These are phyloP conservation scores for Echinarachnius parma DNA, from an alignment of 53 echinoderm and acorn worm genomes.

Conservation along the genomic window DNA sequence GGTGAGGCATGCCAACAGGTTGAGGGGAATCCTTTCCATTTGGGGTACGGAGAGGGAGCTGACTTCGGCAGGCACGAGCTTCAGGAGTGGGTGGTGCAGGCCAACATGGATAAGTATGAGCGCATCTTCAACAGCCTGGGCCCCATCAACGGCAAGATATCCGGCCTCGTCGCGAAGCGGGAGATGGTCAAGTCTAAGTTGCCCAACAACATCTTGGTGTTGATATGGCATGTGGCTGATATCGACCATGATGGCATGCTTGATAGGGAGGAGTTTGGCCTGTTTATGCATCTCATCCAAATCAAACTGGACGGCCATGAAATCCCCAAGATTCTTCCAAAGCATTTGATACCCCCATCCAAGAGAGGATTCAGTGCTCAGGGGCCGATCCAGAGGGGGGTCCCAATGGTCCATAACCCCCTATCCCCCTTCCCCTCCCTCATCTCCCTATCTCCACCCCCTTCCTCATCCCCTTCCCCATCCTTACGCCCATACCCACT, in stretches of 20 bases:
- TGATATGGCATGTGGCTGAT: slow-evolving; percentile 88
- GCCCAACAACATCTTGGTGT: slow-evolving; percentile 77
- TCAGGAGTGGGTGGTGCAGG: slow-evolving; percentile 70
- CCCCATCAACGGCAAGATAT: slow-evolving; percentile 75
- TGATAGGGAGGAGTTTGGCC: slow-evolving; percentile 81
- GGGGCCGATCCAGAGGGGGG: too few relatives aligned
- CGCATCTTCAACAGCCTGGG: slow-evolving; percentile 50
- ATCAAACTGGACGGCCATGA: slow-evolving; percentile 73
- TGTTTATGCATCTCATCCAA: slow-evolving; percentile 66
- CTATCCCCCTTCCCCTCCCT: too few relatives aligned
- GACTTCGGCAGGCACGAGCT: slow-evolving; percentile 85
- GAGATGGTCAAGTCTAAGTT: slow-evolving; percentile 87
- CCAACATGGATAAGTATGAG: slow-evolving; percentile 67
- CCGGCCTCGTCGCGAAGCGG: slow-evolving; percentile 74
- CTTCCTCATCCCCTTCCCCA: too few relatives aligned
- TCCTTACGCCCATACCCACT: too few relatives aligned
- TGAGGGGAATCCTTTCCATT: slow-evolving; percentile 72
- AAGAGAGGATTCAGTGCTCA: slow-evolving; percentile 68
- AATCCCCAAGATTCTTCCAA: slow-evolving; percentile 64
- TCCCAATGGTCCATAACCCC: too few relatives aligned
- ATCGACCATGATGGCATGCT: slow-evolving; percentile 85
- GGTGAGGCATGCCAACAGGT: slow-evolving; percentile 67
- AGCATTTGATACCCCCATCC: slow-evolving; percentile 81
- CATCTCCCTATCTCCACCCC: too few relatives aligned
- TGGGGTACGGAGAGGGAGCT: slow-evolving; percentile 82